Evolutionary conservation across 2,797 vertebrate genomes (phyloP).

Genomic region (Sarcoramphus papa): DNA sequence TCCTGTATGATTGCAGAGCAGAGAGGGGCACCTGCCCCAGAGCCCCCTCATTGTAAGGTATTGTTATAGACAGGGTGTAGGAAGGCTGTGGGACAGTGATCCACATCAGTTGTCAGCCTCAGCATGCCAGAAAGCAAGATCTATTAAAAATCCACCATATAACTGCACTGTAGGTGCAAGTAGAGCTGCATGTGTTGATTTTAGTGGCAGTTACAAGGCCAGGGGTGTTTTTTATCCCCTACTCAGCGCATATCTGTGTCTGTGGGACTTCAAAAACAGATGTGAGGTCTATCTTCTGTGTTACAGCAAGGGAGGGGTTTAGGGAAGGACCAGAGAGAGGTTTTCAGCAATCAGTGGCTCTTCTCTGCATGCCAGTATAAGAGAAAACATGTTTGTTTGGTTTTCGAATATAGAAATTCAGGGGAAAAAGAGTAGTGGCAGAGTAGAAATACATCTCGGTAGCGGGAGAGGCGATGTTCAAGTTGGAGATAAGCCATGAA

Average conservation of each 20-base stretch:
- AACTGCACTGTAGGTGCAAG: background rate
- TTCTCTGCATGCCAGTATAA: background rate
- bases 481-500: background rate
- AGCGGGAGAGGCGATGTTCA: background rate
- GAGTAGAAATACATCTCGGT: background rate
- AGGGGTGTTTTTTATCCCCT: background rate
- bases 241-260: background rate
- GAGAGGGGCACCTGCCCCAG: background rate
- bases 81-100: background rate
- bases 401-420: background rate
- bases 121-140: background rate
- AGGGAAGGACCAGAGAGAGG: background rate
- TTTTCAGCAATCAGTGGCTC: background rate
- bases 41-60: background rate
- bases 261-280: background rate
- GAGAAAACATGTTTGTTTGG: background rate
- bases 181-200: background rate
- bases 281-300: background rate
- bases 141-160: background rate
- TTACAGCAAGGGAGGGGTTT: background rate
- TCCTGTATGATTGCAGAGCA: background rate
- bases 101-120: background rate
- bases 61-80: rapidly evolving
- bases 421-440: background rate
- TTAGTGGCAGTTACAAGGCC: background rate